A percentile compares a stretch with the other conserved stretches of the same genome.
phyloP scores from a whole-genome alignment of 2,888 invertebrate genomes.

The Coenonympha glycerion region DNA sequence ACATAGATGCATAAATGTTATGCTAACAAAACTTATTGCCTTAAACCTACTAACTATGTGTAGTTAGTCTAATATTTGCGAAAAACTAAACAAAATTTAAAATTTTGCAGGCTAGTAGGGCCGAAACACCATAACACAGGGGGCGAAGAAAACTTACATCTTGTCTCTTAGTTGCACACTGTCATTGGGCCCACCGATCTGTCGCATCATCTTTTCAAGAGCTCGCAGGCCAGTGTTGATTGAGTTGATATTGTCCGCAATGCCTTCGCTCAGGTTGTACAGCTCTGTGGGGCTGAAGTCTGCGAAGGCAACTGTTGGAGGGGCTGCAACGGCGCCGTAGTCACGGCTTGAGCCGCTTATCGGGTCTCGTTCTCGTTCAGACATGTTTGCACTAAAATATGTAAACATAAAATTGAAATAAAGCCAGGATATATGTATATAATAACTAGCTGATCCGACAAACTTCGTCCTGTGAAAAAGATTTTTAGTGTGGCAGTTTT shows the following conservation, averaged over 20 bases:
- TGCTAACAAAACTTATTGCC: no score
- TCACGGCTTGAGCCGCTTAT: constrained; percentile 57
- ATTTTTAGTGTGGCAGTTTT: no score
- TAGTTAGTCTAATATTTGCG: no score
- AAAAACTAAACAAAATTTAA: no score
- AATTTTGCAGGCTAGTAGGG: no score
- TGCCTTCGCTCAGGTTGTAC: constrained; percentile 85
- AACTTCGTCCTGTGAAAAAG: no score
- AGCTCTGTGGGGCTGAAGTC: constrained; percentile 85
- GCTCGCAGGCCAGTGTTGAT: constrained; percentile 83
- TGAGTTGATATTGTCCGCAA: constrained; percentile 86
- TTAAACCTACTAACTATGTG: no score
- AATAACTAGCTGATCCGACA: no score
- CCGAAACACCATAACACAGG: no score
- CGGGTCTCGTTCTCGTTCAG: constrained; percentile 61
- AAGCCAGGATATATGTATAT: no score
- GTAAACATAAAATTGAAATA: not conserved
- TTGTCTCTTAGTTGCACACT: constrained; percentile 74
- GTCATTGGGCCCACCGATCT: constrained; percentile 85
- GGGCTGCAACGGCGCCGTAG: constrained; percentile 66
- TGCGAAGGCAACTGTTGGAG: constrained; percentile 82
- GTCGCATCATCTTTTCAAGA: constrained; percentile 83
- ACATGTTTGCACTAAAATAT: constrained; percentile 37
- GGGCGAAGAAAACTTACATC: no score
- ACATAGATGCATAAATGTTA: no score